Evolutionary conservation across 2,797 vertebrate genomes (phyloP).

Genomic region (Falco naumanni): DNA sequence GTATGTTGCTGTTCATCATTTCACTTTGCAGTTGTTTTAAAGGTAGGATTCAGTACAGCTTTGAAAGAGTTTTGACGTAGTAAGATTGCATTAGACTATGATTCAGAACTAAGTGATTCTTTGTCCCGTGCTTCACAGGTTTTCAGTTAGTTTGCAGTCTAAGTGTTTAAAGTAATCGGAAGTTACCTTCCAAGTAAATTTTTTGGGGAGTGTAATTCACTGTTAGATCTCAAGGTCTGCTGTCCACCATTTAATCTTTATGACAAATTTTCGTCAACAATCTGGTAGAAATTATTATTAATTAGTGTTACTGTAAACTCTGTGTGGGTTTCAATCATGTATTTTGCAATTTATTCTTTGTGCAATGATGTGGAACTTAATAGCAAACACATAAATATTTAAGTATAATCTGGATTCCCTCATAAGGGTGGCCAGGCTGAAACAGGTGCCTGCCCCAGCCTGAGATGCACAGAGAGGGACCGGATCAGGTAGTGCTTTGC

Average conservation of each 20-base stretch:
- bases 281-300: background rate
- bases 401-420: background rate
- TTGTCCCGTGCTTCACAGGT: background rate
- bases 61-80: background rate
- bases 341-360: background rate
- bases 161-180: background rate
- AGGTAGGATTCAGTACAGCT: background rate
- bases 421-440: rapidly evolving
- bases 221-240: background rate
- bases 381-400: background rate
- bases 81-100: background rate
- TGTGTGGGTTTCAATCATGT: background rate
- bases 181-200: background rate
- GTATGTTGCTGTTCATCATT: background rate
- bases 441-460: background rate
- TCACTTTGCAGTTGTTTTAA: background rate
- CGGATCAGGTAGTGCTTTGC: background rate
- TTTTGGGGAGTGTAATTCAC: background rate
- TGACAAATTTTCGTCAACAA: background rate
- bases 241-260: background rate
- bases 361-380: background rate
- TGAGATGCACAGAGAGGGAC: background rate
- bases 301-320: background rate
- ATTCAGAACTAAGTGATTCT: background rate
- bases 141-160: background rate